These are phyloP conservation scores for Distichodus sexfasciatus DNA, from an alignment of 2,797 vertebrate genomes.

Conservation along the genomic window DNA sequence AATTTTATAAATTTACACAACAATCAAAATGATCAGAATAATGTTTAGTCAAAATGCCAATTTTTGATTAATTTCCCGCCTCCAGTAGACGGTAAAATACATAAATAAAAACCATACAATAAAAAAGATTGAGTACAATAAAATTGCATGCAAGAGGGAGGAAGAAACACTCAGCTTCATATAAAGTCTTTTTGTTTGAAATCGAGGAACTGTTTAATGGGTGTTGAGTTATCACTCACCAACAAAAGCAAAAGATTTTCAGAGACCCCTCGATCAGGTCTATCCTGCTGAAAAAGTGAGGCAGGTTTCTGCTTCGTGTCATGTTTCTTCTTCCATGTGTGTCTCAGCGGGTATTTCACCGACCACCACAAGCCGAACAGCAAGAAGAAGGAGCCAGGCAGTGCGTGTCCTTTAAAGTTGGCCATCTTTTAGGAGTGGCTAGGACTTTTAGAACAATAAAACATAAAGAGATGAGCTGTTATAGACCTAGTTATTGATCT, in stretches of 20 bases:
- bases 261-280: constrained; percentile 81
- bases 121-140: too few relatives aligned
- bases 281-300: constrained; percentile 63
- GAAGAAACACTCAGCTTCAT: not conserved
- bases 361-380: constrained; percentile 89
- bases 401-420: constrained; percentile 92
- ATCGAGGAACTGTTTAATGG: not conserved
- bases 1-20: too few relatives aligned
- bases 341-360: constrained; percentile 74
- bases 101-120: too few relatives aligned
- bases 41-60: too few relatives aligned
- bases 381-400: constrained; percentile 91
- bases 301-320: constrained; percentile 39
- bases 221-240: constrained; percentile 69
- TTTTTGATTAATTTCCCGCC: too few relatives aligned
- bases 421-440: constrained; percentile 75
- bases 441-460: too few relatives aligned
- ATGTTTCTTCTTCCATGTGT: constrained; percentile 66
- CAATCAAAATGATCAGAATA: too few relatives aligned
- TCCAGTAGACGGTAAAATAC: too few relatives aligned
- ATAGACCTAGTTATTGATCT: too few relatives aligned
- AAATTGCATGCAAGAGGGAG: too few relatives aligned
- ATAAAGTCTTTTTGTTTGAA: not conserved
- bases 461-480: too few relatives aligned
- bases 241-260: constrained; percentile 73